A percentile compares a stretch with the other conserved stretches of the same genome.
Conservation (phyloP, 1,140 invertebrate species). For the Listronotus oregonensis region DNA sequence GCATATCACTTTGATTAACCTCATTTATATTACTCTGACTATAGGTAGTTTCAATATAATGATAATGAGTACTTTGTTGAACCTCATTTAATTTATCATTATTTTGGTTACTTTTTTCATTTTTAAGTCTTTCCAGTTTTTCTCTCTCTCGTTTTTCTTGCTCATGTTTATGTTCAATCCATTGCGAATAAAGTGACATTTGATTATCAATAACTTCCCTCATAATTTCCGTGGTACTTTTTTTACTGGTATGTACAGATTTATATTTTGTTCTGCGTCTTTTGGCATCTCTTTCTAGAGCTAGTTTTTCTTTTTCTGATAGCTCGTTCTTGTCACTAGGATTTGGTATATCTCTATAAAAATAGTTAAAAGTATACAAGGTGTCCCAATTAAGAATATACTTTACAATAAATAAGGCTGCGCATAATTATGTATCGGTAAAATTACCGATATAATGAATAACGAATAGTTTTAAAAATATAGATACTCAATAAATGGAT, state of each 20-base stretch:
- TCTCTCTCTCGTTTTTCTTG: conserved; percentile 22
- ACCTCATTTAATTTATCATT: neutral
- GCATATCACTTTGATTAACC: conserved; percentile 2
- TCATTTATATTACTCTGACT: neutral
- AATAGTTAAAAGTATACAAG: conserved; percentile 6
- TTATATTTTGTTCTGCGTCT: conserved; percentile 66
- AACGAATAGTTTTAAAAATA: neutral
- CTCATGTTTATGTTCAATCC: conserved; percentile 33
- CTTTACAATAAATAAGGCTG: neutral
- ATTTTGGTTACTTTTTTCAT: conserved; percentile 9
- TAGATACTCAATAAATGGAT: neutral
- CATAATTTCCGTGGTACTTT: conserved; percentile 66
- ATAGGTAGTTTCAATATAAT: conserved; percentile 22
- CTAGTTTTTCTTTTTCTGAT: conserved; percentile 59
- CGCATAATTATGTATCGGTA: too few species aligned
- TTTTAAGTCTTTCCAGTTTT: conserved; percentile 14
- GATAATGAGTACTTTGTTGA: neutral
- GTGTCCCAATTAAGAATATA: neutral
- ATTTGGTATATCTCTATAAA: conserved; percentile 28
- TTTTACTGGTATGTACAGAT: conserved; percentile 68
- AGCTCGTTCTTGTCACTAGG: conserved; percentile 39
- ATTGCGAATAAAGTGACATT: conserved; percentile 51
- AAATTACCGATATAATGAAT: neutral
- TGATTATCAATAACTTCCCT: conserved; percentile 68
- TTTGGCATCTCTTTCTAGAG: conserved; percentile 66